Conservation (phyloP, 1,140 invertebrate genomes). For the Drosophila lini region DNA sequence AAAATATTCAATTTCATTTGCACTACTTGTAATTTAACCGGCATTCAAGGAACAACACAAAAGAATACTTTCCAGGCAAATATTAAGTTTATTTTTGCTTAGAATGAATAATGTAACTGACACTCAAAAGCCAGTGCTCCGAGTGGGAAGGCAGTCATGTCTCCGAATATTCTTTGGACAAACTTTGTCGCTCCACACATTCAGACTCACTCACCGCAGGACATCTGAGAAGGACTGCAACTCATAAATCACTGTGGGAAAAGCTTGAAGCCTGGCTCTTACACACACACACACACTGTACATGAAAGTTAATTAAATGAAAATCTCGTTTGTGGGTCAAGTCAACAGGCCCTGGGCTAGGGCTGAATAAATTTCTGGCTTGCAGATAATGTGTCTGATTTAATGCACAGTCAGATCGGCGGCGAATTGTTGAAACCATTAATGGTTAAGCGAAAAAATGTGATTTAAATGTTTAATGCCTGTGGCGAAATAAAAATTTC, state of each 20-base stretch:
- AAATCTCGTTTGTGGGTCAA: constrained; percentile 40
- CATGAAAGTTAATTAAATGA: constrained; percentile 66
- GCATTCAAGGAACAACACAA: neutral
- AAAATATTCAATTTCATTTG: constrained; percentile 20
- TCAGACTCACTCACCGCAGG: constrained; percentile 20
- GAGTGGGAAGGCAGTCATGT: constrained; percentile 13
- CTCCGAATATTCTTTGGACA: constrained; percentile 35
- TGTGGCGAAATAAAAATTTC: constrained; percentile 6
- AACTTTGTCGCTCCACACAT: constrained; percentile 31
- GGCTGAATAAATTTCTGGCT: constrained; percentile 29
- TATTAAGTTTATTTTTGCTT: constrained; percentile 32
- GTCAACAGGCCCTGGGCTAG: constrained; percentile 16
- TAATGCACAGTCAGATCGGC: constrained; percentile 29
- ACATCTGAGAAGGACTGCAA: constrained; percentile 36
- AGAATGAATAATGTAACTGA: constrained; percentile 44
- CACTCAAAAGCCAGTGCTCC: constrained; percentile 14
- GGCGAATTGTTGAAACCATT: constrained; percentile 37
- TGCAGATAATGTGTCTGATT: constrained; percentile 24
- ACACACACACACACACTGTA: constrained; percentile 1
- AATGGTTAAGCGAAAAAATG: constrained; percentile 35
- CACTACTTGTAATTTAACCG: constrained; percentile 13
- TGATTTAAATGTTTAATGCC: constrained; percentile 36
- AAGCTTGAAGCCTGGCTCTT: constrained; percentile 27
- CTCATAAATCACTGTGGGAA: constrained; percentile 41
- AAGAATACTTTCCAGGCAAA: constrained; percentile 19